Evolutionary conservation across 2,888 invertebrate genomes (phyloP).

Genomic region (Apocheima hispidaria): DNA sequence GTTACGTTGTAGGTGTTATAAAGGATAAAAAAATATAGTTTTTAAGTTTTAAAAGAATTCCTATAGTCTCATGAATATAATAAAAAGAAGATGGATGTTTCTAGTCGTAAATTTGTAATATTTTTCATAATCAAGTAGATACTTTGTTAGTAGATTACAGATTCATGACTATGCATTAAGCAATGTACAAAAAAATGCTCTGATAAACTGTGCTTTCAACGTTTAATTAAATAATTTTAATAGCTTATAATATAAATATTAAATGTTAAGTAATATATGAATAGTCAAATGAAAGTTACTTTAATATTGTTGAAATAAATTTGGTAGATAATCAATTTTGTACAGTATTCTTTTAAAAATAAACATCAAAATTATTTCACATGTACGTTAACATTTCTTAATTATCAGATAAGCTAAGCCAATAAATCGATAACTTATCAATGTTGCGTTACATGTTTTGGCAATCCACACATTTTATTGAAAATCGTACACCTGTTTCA

Average conservation of each 20-base stretch:
- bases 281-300: no score
- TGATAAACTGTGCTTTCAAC: not conserved
- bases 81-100: not conserved
- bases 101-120: not conserved
- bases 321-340: no score
- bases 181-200: not conserved
- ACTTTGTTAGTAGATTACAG: not conserved
- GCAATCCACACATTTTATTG: not conserved
- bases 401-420: not conserved
- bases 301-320: no score
- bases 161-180: not conserved
- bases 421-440: conserved; percentile 4
- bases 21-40: not conserved
- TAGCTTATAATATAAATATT: no score
- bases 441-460: not conserved
- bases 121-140: not conserved
- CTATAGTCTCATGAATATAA: not conserved
- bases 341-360: not conserved
- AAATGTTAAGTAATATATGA: no score
- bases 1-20: not conserved
- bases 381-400: not conserved
- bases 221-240: no score
- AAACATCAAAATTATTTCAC: not conserved
- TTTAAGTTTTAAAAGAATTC: not conserved
- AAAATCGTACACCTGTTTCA: not conserved